phyloP scores from a whole-genome alignment of 2,113 vertebrate species.

The Pelvicachromis taeniatus region DNA sequence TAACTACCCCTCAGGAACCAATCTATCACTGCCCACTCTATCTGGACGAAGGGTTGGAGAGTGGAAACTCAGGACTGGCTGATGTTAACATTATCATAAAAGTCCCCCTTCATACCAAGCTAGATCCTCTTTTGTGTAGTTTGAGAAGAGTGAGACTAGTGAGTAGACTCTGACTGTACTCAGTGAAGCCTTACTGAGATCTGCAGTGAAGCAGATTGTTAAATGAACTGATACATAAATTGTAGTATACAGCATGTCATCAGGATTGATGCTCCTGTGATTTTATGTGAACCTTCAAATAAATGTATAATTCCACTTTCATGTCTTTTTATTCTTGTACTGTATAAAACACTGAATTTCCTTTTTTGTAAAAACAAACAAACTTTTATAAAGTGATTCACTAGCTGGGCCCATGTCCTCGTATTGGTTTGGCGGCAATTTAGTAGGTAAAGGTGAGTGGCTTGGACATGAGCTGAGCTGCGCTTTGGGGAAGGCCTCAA shows the following conservation, averaged over 20 bases:
- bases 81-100: conserved; percentile 58
- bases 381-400: neutral
- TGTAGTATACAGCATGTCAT: neutral
- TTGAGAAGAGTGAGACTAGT: conserved; percentile 67
- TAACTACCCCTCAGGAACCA: neutral
- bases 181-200: neutral
- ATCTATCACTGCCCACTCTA: conserved; percentile 72
- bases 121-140: conserved; percentile 58
- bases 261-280: neutral
- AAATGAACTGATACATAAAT: neutral
- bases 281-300: neutral
- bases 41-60: conserved; percentile 1
- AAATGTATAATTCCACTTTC: neutral
- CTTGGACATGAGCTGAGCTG: too few species aligned
- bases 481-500: too few species aligned
- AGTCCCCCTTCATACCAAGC: conserved; percentile 59
- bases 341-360: neutral
- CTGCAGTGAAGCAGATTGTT: neutral
- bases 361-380: neutral
- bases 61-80: conserved; percentile 14
- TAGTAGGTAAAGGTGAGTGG: too few species aligned
- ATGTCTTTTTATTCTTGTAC: neutral
- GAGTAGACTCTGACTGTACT: conserved; percentile 49
- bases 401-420: too few species aligned
- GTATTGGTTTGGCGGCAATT: too few species aligned